phyloP scores from a whole-genome alignment of 1,140 invertebrate species.

The Prorops nasuta region DNA sequence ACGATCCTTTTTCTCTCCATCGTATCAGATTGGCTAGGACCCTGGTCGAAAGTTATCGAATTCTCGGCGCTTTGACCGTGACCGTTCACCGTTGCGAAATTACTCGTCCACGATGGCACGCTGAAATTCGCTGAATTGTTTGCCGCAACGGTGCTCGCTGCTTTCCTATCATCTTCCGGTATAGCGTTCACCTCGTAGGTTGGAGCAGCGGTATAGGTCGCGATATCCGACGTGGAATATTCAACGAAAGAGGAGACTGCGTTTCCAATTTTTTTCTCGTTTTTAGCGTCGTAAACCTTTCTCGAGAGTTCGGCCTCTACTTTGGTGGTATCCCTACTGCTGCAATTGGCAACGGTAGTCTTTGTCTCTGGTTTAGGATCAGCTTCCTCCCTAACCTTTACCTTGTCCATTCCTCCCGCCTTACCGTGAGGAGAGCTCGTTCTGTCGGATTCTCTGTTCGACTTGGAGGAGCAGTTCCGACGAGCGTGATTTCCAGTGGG shows the following conservation, averaged over 20 bases:
- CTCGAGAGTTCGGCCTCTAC: no score
- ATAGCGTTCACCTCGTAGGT: slow-evolving; percentile 44
- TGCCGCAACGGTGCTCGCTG: slow-evolving; percentile 49
- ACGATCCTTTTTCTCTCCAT: slow-evolving; percentile 42
- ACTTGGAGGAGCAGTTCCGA: no score
- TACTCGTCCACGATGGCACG: slow-evolving; percentile 54
- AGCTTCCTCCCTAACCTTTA: no score
- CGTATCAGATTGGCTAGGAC: slow-evolving; percentile 26
- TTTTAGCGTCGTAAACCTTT: no score
- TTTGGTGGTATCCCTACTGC: no score
- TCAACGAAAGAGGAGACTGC: slow-evolving; percentile 12
- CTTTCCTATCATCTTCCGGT: slow-evolving; percentile 31
- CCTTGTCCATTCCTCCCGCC: no score
- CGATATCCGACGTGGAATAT: slow-evolving; percentile 38
- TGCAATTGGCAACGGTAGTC: no score
- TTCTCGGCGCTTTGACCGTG: slow-evolving; percentile 30
- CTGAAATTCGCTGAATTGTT: slow-evolving; percentile 54
- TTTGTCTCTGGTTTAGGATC: no score
- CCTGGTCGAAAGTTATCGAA: slow-evolving; percentile 40
- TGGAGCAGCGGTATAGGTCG: slow-evolving; percentile 32
- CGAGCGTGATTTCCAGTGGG: no score
- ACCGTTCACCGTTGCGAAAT: slow-evolving; percentile 41
- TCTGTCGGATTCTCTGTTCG: no score
- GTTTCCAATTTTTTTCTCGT: no score
- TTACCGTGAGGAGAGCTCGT: no score